Base-by-base conservation (phyloP, 2,113 vertebrate species). In the Grantiella picta region DNA sequence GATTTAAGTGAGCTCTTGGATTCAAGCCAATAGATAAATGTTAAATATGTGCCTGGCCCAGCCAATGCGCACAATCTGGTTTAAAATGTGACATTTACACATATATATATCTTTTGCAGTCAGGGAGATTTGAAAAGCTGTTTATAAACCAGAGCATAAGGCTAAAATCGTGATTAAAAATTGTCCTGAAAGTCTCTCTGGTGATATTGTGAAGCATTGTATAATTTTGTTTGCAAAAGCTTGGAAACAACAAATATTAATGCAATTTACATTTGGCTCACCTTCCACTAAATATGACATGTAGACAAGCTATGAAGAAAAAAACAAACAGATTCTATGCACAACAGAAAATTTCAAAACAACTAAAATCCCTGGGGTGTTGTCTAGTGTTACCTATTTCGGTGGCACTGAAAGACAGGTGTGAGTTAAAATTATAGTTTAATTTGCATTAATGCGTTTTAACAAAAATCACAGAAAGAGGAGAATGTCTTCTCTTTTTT, bases 81-180 rank as follows among this genome's bases (percentile, higher is more conserved):
- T 72, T 64, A 92, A 70, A 93, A 93, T 91, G 91, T 90, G 94
- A 95, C 94, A 91, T 97, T 94, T 95, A 72, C 81, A 91, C 54
- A 82, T 31, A n/a, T 73, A 69, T 87, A 27, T 57, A 14, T 86
- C 6, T 86, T 75, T 91, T 84, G 53, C 63, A 79, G 77, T 82
- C 91, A 19, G 2, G 7, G n/a, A 76, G 61, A 45, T 44, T n/a
- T 80, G n/a, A 72, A 93, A 90, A 90, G 33, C 36, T 94, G 73
- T 95, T 96, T 79, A 69, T 87, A 94, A 93, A 68, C 11, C 29
- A 87, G 85, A 94, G 87, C 44, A 91, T 84, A 85, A 94, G 78
- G 66, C 53, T 82, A 79, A 91, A 95, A 61, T 72, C 36, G 0
- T 82, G 78, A 94, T 79, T 80, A 29, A 94, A 94, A 89, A 60